Conservation (phyloP, 1,140 invertebrate genomes). For the Pemphigus obesinymphae region DNA sequence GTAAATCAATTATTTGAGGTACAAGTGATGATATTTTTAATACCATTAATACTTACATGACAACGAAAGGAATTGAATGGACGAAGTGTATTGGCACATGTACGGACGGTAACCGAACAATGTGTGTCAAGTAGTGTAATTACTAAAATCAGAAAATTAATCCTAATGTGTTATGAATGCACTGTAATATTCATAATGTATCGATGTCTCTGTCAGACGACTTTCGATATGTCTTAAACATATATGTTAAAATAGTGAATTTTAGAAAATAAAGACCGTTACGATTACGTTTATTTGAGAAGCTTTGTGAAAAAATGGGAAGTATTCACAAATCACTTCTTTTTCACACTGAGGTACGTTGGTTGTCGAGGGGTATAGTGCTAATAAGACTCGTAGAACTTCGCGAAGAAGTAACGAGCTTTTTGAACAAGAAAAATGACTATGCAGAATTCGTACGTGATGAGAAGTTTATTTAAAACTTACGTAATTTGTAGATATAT, state of each 20-base stretch:
- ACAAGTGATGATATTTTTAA: background rate
- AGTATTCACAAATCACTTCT: too few species aligned
- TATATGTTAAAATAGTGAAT: too few species aligned
- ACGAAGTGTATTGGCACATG: background rate
- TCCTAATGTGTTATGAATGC: conserved; percentile 33
- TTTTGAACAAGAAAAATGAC: too few species aligned
- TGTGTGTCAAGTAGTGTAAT: background rate
- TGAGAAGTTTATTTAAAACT: too few species aligned
- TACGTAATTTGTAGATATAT: too few species aligned
- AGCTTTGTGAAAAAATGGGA: too few species aligned
- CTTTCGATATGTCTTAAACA: conserved; percentile 28
- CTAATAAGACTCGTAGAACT: conserved; percentile 49
- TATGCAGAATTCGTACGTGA: too few species aligned
- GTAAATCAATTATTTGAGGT: background rate
- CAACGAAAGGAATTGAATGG: too few species aligned
- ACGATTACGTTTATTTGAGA: conserved; percentile 42
- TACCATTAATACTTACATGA: background rate
- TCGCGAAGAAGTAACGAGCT: too few species aligned
- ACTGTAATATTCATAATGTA: too few species aligned
- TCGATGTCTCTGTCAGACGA: conserved; percentile 21
- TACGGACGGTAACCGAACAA: conserved; percentile 5
- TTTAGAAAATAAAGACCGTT: conserved; percentile 40
- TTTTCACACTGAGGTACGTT: too few species aligned
- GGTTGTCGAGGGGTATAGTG: conserved; percentile 50
- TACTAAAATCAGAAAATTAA: background rate